Evolutionary conservation across 2,888 invertebrate species (phyloP).

Genomic region (Luperina testacea): DNA sequence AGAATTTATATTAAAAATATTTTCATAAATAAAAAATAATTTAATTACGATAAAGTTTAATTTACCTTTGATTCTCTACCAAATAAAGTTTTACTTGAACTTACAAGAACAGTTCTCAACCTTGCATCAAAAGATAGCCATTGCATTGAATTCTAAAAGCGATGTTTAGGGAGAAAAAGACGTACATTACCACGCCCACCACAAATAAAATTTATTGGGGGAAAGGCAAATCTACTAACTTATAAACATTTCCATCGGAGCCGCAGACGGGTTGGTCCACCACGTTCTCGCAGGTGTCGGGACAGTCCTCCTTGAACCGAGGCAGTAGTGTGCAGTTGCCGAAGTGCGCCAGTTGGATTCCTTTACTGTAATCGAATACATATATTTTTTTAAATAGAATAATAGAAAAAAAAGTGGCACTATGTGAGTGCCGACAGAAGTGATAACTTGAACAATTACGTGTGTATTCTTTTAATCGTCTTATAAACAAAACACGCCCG

Average conservation of each 20-base stretch:
- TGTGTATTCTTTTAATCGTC: too few relatives aligned
- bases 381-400: background rate
- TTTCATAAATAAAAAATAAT: too few relatives aligned
- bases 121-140: background rate
- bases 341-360: constrained; percentile 96
- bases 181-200: too few relatives aligned
- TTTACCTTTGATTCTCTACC: background rate
- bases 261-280: constrained; percentile 94
- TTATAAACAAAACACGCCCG: too few relatives aligned
- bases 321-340: constrained; percentile 96
- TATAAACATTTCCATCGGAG: constrained; percentile 97
- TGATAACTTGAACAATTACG: too few relatives aligned
- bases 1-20: too few relatives aligned
- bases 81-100: background rate
- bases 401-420: too few relatives aligned
- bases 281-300: constrained; percentile 89
- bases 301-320: constrained; percentile 91
- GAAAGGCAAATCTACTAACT: constrained; percentile 80
- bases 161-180: background rate
- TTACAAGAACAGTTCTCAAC: background rate
- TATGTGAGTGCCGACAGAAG: too few relatives aligned
- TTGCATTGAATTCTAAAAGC: background rate
- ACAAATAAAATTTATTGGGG: background rate
- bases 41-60: background rate
- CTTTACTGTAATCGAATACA: constrained; percentile 90